Base-by-base conservation (phyloP, 2,113 vertebrate species). In the Phodopus roborovskii region DNA sequence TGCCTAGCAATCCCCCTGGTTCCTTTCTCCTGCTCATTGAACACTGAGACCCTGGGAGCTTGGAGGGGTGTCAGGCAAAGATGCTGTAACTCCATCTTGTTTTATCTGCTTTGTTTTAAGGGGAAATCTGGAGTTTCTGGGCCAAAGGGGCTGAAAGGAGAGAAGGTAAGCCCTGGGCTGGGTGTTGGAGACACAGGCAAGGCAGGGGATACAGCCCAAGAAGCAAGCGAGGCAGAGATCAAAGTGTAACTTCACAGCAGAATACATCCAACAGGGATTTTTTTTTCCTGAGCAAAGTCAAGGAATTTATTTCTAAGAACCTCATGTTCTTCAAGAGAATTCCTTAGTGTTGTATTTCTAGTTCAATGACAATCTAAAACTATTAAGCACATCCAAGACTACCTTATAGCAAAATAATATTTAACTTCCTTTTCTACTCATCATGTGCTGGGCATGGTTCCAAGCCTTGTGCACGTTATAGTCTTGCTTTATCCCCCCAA, bases 151-250 rank as follows among this genome's bases (percentile, higher is more conserved):
- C 81, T 98, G 89, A 99, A 98, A 96, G 98, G 98, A 0, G 97
- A 98, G 94, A 98, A 99, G 98, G 98, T 99, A 82, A 98, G 98
- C 19, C 3, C 58, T 66, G 73, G 68, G 30, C 39, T 62, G 36
- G 30, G 16, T 39, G 20, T 8, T 8, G 92, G 42, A 70, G 3
- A 0, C 28, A 24, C 33, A 15, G 30, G 33, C 30, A 53, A 53
- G 48, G 64, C 11, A 5, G 77, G 62, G 36, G 68, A 58, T 16
- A 12, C 70, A n/a, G 86, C 11, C 85, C 74, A 24, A 64, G 94
- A 42, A 90, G 92, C 50, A 74, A 30, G 12, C 6, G 48, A 68
- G 68, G 42, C 8, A 30, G 64, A 75, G 33, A 64, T 45, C 36
- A 33, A 48, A 36, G 81, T 71, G 64, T 73, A 78, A 78, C 58